Base-by-base conservation (phyloP, 2,888 invertebrate genomes). In the Tineola bisselliella region DNA sequence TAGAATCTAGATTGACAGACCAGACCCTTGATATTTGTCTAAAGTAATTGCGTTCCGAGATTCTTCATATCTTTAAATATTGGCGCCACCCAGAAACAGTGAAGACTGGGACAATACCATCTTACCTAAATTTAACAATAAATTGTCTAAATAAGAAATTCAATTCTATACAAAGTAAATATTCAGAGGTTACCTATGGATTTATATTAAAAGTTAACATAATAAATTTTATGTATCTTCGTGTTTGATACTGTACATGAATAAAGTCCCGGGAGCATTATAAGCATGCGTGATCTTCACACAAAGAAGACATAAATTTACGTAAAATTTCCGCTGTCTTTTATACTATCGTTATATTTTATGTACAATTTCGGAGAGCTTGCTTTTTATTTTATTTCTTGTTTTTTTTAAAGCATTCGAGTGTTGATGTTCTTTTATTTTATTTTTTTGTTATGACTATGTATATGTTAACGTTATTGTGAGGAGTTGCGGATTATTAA, bases 281-380 rank as follows among this genome's bases (percentile, higher is more conserved):
- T 58, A 58, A 58, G 15, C 31, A 33, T 15, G 33, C 58, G 58
- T 33, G 58, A 33, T 31, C 31, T 58, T 13, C 33, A 58, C 58
- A 58, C 58, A 58, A 58, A 58, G 58, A 58, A 58, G 33, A 58
- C 13, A 58, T 58, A 58, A 31, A 58, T 58, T 58, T 58, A 31
- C 33, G 58, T 58, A 58, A 58, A 58, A 58, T 58, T 58, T 58
- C 58, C 58, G 58, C 58, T 33, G 58, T 58, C 58, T 58, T 58
- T 58, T 58, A 58, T 58, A 58, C 58, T 58, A 58, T 58, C 58
- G 33, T 33, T 31, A 58, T 58, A 33, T 58, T 58, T 58, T 58
- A 58, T 58, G 33, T 58, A 58, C 58, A 33, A 2, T 33, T 58
- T 33, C 18, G 6, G 31, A 10, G 13, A 58, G 31, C 30, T 58